phyloP scores from a whole-genome alignment of 2,888 invertebrate genomes.

The Drosophila recens region DNA sequence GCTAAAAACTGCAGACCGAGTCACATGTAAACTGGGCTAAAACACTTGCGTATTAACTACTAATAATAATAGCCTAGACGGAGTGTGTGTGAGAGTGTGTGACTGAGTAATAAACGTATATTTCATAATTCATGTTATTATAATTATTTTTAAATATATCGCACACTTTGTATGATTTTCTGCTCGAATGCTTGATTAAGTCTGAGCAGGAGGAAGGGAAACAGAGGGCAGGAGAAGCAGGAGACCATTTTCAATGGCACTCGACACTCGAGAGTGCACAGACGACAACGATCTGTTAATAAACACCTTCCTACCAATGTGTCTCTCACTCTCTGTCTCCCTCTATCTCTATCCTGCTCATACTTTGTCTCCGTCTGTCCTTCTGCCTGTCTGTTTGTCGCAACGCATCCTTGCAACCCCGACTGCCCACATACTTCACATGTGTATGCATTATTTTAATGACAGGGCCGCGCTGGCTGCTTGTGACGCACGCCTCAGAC shows the following conservation, averaged over 20 bases:
- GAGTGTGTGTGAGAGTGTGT: background rate
- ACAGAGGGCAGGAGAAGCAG: background rate
- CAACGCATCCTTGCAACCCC: slow-evolving; percentile 48
- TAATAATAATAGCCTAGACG: slow-evolving; percentile 61
- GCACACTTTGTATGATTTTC: slow-evolving; percentile 78
- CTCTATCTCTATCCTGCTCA: background rate
- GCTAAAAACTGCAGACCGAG: slow-evolving; percentile 48
- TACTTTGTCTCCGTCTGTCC: slow-evolving; percentile 2
- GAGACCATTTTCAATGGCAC: slow-evolving; percentile 51
- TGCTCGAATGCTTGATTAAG: slow-evolving; percentile 66
- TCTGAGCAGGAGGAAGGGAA: background rate
- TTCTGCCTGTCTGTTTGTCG: slow-evolving; percentile 14
- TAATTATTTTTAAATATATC: slow-evolving; percentile 77
- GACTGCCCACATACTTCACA: slow-evolving; percentile 77
- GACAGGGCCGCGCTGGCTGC: slow-evolving; percentile 73
- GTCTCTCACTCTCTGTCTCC: background rate
- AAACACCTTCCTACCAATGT: slow-evolving; percentile 76
- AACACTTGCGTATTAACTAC: slow-evolving; percentile 59
- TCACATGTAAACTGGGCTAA: slow-evolving; percentile 75
- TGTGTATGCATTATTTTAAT: slow-evolving; percentile 83
- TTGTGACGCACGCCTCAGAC: slow-evolving; percentile 77
- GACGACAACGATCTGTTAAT: slow-evolving; percentile 83
- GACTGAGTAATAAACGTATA: slow-evolving; percentile 29
- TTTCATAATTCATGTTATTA: slow-evolving; percentile 73
- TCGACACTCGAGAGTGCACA: slow-evolving; percentile 52